Base-by-base conservation (phyloP, 64 coral and sea anemone species). In the Actinia tenebrosa region DNA sequence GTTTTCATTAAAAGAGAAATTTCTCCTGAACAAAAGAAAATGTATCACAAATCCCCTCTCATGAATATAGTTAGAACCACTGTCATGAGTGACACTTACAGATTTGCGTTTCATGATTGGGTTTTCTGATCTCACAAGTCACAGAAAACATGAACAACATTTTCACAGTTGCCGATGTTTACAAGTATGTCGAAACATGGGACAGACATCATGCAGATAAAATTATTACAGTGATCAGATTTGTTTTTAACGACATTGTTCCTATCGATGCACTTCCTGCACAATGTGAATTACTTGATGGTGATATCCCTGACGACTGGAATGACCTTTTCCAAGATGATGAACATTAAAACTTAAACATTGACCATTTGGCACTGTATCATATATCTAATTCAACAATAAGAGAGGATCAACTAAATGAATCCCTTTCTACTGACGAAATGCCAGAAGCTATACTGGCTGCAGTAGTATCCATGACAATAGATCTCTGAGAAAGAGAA, bases 221-320 rank as follows among this genome's bases (percentile, higher is more conserved):
- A 18, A 80, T 80, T 6, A 3, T 46, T 80, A 2, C 78, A 4
- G 8, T 47, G 5, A 8, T 80, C 13, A 10, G 25, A 30, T 44
- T 44, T 43, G 84, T 86, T 19, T 86, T 86, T 69, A 15, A 22
- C 30, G 84, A 86, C 84, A 86, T 86, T 17, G 45, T 45, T 19
- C 11, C 3, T 22, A 86, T 44, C 84, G 20, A 27, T 88, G 86
- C 30, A 11, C 11, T 78, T 23, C 52, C 58, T 56, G 23, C 37
- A 25, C 14, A 87, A 58, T 68, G 58, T 30, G 64, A 62, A 83
- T 26, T 82, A 37, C 63, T 92, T 88, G 80, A 83, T 88, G 91
- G 88, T 17, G 91, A 92, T 5, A 61, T 92, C n/a, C 86, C 84
- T 53, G 91, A 92, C 30, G 91, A 92, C 78, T 92, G 91, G 91